phyloP scores from a whole-genome alignment of 2,113 vertebrate species.

The Dryoscopus gambensis region DNA sequence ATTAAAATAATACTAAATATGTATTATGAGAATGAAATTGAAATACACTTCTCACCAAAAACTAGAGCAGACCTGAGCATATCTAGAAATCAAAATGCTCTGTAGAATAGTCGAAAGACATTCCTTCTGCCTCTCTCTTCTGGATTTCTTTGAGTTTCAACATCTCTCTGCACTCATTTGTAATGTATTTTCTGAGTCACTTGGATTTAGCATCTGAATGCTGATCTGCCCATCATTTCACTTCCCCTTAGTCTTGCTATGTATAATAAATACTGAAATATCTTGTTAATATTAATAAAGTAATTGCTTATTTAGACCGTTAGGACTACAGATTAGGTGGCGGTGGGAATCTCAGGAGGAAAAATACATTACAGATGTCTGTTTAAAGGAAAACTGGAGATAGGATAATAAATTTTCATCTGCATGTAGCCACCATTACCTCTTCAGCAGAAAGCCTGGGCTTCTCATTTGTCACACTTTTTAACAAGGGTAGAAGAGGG shows the following conservation, averaged over 20 bases:
- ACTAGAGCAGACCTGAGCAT: neutral
- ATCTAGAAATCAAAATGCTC: constrained; percentile 15
- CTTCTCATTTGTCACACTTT: neutral
- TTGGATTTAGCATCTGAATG: neutral
- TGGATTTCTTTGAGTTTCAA: constrained; percentile 39
- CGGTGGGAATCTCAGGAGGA: neutral
- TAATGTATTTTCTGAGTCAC: neutral
- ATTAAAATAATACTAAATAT: neutral
- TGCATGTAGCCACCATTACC: neutral
- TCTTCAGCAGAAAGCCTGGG: neutral
- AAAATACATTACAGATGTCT: neutral
- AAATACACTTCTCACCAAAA: neutral
- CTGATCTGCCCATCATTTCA: neutral
- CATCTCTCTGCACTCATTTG: constrained; percentile 1
- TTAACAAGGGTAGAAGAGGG: neutral
- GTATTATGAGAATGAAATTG: neutral
- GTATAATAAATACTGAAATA: neutral
- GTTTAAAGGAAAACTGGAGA: neutral
- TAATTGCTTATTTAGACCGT: neutral
- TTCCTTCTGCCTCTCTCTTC: neutral
- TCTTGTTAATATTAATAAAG: neutral
- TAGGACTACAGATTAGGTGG: neutral
- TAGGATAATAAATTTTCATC: neutral
- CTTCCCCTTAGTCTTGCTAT: neutral
- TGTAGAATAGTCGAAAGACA: neutral